These are phyloP conservation scores for Alouatta palliata DNA, from an alignment of 2,113 vertebrate species.

Conservation along the genomic window DNA sequence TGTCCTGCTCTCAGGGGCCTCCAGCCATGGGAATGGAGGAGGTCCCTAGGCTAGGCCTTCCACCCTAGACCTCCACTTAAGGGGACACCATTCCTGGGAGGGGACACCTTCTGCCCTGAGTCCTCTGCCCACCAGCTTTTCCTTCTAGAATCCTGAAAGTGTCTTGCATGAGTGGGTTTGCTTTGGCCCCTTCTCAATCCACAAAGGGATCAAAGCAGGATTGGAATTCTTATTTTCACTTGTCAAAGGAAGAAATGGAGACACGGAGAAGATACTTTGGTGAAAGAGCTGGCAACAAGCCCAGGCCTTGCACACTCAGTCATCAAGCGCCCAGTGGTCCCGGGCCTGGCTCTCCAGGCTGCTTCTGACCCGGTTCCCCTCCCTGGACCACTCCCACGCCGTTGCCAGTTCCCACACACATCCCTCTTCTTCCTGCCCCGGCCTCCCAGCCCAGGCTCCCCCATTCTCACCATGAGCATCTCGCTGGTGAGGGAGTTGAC, in stretches of 20 bases:
- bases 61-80: background rate
- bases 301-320: background rate
- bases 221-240: background rate
- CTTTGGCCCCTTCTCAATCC: background rate
- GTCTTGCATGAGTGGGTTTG: background rate
- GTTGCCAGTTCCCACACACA: accelerated
- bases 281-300: background rate
- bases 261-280: background rate
- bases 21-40: background rate
- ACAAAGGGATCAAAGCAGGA: background rate
- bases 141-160: background rate
- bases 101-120: background rate
- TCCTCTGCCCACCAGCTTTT: background rate
- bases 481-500: conserved; percentile 98
- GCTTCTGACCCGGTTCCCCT: background rate
- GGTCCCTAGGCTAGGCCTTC: accelerated
- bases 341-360: background rate
- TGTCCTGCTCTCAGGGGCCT: background rate
- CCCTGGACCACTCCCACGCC: background rate
- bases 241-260: conserved; percentile 2
- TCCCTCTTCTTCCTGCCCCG: accelerated
- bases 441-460: background rate
- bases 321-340: background rate
- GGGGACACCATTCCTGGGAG: accelerated
- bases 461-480: conserved; percentile 98